Evolutionary conservation across 2,888 invertebrate genomes (phyloP), one percentile per base, ranked within the genome.

Genomic region (Thalpophila matura): DNA sequence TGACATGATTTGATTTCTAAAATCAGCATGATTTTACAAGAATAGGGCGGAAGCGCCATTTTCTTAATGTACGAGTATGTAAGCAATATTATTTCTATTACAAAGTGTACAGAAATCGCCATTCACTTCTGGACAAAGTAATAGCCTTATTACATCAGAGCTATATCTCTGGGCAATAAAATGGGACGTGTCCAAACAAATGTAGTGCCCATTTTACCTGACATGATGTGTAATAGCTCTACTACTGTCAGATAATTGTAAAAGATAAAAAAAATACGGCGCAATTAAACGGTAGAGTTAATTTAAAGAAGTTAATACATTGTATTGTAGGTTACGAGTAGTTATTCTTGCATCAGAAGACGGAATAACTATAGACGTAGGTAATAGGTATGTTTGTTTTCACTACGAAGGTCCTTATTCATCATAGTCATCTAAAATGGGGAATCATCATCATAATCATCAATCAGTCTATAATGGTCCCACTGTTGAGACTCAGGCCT

Each of bases 81-180:
- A 49, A 27, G 12, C 9, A 51, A 22, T n/a, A 53, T 51, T 50
- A 42, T 9, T 22, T 26, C 9, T 26, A 46, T 14, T 46, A 27
- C 20, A 63, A 16, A 55, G 20, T 27, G 20, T 31, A 65, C 46
- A 14, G 33, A 50, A 31, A 59, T 16, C 2, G 16, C 43, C 61
- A 7, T 67, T 67, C 61, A 49, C 47, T 55, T 64, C 24, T 54
- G 22, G 16, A 24, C 29, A 16, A 14, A 49, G 33, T 50, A 51
- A 50, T 33, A 24, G n/a, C 9, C n/a, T 1, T 3, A 43, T 67
- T 62, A 58, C 62, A 12, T 42, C 31, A 43, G 14, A 33, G 10
- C 20, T 49, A 53, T 74, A 61, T 59, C 20, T 46, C 43, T 31
- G 50, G 55, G 38, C 49, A 46, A 50, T 58, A 54, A 67, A 74